Evolutionary conservation across 2,797 vertebrate species (phyloP), one percentile per base, ranked within the genome.

Genomic region (Phalloptychus januarius): DNA sequence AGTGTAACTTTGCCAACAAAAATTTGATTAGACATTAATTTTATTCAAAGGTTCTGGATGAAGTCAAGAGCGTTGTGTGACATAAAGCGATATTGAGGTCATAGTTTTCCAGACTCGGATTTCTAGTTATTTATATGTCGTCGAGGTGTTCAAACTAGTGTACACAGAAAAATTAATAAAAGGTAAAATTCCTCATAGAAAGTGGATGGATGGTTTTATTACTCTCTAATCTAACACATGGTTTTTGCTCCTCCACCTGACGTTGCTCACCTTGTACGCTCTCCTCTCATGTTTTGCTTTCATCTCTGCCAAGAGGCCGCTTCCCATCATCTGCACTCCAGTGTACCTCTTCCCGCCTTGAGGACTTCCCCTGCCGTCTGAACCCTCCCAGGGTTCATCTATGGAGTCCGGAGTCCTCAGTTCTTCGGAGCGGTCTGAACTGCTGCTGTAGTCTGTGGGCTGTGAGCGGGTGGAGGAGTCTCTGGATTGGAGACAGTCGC

Each of bases 231-330:
- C 36, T 40, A 67, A 5, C 20, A 67, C 63, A 40, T 36, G 33
- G 25, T 67, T 18, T 80, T 54, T 36, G 8, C 45, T 70, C 45
- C 45, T 70, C 45, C 11, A 33, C 46, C 15, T 31, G 33, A 46
- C 44, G n/a, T n/a, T n/a, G 4, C 2, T 93, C 81, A 99, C 98
- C 97, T 98, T 98, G 83, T 97, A 92, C 2, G 95, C 97, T 94
- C 97, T 96, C 87, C 94, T 97, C 92, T 98, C 98, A 75, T 99
- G 98, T 90, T 99, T 99, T 88, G 98, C 98, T 88, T 98, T 99
- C 96, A 99, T 99, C 94, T 99, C 98, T 0, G 98, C 98, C 7
- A 99, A 93, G 40, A 99, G 95, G 6, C 97, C 96, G 0, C 97
- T 96, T 84, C 98, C 98, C 96, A 99, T 98, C 91, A 98, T 96